A percentile compares a stretch with the other conserved stretches of the same genome.
These are phyloP conservation scores for Neofelis nebulosa DNA, from an alignment of 2,113 vertebrate genomes.

Conservation along the genomic window DNA sequence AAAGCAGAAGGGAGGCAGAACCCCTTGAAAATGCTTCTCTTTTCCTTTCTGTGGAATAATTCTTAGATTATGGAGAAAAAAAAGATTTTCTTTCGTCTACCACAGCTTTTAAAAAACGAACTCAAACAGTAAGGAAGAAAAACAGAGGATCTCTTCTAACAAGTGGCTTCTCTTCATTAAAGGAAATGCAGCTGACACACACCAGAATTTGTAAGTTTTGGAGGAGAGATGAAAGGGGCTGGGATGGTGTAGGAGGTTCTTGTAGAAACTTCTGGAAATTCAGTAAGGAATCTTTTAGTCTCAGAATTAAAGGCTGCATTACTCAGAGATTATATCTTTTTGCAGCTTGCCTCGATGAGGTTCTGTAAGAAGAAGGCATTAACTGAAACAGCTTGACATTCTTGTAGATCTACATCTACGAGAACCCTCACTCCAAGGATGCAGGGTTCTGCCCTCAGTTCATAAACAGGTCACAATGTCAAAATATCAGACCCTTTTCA, in stretches of 20 bases:
- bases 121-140: not conserved
- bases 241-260: not conserved
- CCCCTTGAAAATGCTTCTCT: not conserved
- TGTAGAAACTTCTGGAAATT: not conserved
- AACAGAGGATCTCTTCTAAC: not conserved
- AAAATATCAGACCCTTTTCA: not conserved
- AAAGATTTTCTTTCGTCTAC: not conserved
- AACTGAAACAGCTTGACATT: not conserved
- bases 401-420: too few relatives aligned
- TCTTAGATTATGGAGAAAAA: not conserved
- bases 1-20: not conserved
- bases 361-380: not conserved
- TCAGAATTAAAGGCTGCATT: not conserved
- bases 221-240: not conserved
- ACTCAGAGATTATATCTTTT: not conserved
- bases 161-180: not conserved
- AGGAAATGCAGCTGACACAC: not conserved
- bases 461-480: not conserved
- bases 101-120: not conserved
- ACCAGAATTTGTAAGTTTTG: not conserved
- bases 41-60: not conserved
- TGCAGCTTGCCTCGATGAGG: not conserved
- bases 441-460: not conserved
- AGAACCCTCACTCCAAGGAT: not conserved
- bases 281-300: not conserved